A percentile compares a stretch with the other conserved stretches of the same genome.
These are phyloP conservation scores for Drosophila parabipectinata DNA, from an alignment of 1,140 invertebrate species.

Conservation along the genomic window DNA sequence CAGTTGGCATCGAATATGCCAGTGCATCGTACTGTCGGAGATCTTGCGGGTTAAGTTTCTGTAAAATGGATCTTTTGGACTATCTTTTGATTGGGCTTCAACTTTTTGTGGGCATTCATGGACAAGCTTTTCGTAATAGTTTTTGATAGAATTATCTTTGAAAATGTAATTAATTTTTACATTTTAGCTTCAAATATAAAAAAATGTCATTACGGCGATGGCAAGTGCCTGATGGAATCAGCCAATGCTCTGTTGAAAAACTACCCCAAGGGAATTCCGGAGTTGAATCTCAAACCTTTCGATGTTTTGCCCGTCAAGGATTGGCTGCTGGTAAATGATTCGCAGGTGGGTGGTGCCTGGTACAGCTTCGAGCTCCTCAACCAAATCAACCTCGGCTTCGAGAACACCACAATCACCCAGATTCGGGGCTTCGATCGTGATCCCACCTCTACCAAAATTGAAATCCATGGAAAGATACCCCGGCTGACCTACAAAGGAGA, in stretches of 20 bases:
- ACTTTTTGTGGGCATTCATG: conserved; percentile 17
- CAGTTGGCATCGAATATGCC: conserved; percentile 20
- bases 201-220: conserved; percentile 60
- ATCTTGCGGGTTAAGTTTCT: conserved; percentile 7
- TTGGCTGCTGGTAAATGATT: conserved; percentile 51
- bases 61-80: conserved; percentile 34
- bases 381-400: conserved; percentile 61
- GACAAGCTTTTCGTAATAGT: conserved; percentile 51
- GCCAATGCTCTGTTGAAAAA: conserved; percentile 43
- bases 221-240: conserved; percentile 43
- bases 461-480: conserved; percentile 51
- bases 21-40: conserved; percentile 34
- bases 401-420: conserved; percentile 64
- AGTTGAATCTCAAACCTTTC: conserved; percentile 50
- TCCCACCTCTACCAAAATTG: conserved; percentile 50
- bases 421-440: conserved; percentile 57
- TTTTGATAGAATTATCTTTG: background rate
- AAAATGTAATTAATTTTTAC: background rate
- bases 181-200: conserved; percentile 39
- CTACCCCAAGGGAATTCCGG: conserved; percentile 59
- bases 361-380: conserved; percentile 50
- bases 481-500: conserved; percentile 55
- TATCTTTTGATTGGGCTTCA: conserved; percentile 22
- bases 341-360: conserved; percentile 52
- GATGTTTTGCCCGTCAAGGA: conserved; percentile 52